These are phyloP conservation scores for Daubentonia madagascariensis DNA, from an alignment of 2,113 vertebrate genomes.

Conservation along the genomic window DNA sequence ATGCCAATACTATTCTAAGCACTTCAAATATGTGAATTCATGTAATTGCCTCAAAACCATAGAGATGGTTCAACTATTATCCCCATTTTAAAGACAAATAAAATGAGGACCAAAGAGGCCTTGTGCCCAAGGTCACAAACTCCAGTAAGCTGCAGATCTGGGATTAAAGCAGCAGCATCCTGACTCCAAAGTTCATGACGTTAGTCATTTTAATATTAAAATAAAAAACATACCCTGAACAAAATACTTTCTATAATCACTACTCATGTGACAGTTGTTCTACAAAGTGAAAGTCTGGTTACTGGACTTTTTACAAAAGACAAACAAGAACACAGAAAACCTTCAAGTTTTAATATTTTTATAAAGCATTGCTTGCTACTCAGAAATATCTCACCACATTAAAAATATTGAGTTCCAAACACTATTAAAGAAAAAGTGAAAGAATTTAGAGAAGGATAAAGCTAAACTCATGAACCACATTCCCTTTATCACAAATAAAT, in stretches of 20 bases:
- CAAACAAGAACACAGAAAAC: neutral
- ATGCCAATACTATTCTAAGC: neutral
- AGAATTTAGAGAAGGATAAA: neutral
- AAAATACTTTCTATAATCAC: neutral
- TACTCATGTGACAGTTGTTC: neutral
- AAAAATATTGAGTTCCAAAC: slow-evolving; percentile 1
- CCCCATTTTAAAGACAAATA: neutral
- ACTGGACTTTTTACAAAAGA: neutral
- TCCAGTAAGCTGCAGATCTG: neutral
- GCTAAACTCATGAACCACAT: neutral
- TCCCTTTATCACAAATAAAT: neutral
- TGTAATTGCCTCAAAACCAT: neutral
- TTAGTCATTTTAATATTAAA: neutral
- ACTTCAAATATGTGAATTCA: neutral
- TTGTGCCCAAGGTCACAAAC: neutral
- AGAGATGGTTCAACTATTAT: neutral
- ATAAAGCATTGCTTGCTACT: neutral
- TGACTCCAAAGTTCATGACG: neutral
- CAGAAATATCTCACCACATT: neutral
- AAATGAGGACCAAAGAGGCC: neutral
- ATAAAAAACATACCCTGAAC: neutral
- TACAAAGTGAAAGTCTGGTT: neutral
- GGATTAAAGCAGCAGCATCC: neutral
- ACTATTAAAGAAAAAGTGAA: neutral
- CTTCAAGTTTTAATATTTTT: neutral